Evolutionary conservation across 2,113 vertebrate genomes (phyloP).

Genomic region (Pantherophis guttatus): DNA sequence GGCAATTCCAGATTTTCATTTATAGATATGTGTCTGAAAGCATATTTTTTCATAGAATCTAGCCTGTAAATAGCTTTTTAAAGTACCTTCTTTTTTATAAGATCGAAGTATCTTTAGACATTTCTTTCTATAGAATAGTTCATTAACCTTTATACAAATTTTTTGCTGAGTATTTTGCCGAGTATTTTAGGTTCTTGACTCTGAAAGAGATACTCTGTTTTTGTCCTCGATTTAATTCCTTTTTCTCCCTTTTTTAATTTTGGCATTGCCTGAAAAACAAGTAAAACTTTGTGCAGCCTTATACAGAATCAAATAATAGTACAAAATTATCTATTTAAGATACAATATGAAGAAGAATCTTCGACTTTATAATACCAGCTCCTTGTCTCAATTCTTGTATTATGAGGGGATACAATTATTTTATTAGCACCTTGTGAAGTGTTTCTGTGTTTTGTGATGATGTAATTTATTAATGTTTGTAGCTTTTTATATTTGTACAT

Average conservation of each 20-base stretch:
- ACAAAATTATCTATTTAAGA: conserved; percentile 74
- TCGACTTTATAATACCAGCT: conserved; percentile 83
- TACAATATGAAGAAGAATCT: conserved; percentile 71
- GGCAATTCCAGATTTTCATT: conserved; percentile 80
- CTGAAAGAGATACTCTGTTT: conserved; percentile 32
- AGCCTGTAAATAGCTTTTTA: conserved; percentile 99
- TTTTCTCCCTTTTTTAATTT: conserved; percentile 54
- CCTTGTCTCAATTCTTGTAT: conserved; percentile 87
- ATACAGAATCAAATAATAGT: conserved; percentile 66
- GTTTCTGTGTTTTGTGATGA: conserved; percentile 97
- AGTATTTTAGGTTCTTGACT: conserved; percentile 57
- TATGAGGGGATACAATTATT: conserved; percentile 89
- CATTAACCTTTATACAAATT: conserved; percentile 85
- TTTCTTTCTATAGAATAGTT: conserved; percentile 79
- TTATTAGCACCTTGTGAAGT: conserved; percentile 99
- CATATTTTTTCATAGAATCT: conserved; percentile 91
- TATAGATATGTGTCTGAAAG: conserved; percentile 73
- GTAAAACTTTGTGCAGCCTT: conserved; percentile 81
- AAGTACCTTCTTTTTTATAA: conserved; percentile 89
- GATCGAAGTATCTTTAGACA: conserved; percentile 76
- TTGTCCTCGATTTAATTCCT: conserved; percentile 51
- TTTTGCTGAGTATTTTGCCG: conserved; percentile 76
- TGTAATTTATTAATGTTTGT: conserved; percentile 99
- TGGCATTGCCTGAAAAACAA: conserved; percentile 93
- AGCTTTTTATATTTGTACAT: conserved; percentile 99